These are phyloP conservation scores for Mohoua ochrocephala DNA, from an alignment of 2,113 vertebrate genomes.

Conservation along the genomic window DNA sequence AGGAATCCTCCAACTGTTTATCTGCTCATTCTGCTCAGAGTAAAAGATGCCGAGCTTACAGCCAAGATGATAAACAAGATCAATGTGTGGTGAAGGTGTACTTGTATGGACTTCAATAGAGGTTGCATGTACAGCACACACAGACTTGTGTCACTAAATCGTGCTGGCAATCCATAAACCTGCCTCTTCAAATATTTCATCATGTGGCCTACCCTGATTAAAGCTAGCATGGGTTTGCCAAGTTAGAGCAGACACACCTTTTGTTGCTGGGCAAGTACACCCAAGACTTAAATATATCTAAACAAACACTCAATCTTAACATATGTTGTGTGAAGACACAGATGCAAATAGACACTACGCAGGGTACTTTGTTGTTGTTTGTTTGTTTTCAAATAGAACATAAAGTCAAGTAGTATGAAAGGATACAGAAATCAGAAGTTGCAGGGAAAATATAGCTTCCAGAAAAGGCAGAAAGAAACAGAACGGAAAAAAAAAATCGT, in stretches of 20 bases:
- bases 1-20: background rate
- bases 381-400: background rate
- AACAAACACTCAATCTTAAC: background rate
- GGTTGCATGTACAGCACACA: background rate
- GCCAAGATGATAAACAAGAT: background rate
- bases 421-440: background rate
- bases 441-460: background rate
- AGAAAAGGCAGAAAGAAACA: background rate
- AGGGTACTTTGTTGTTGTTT: background rate
- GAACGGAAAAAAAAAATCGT: background rate
- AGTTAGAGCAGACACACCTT: conserved; percentile 22
- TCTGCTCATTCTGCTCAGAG: background rate
- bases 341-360: background rate
- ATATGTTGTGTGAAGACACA: background rate
- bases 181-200: background rate
- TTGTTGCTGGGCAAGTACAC: background rate
- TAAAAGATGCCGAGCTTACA: background rate
- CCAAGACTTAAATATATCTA: background rate
- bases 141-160: background rate
- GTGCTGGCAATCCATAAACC: background rate
- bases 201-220: background rate
- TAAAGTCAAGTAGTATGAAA: background rate
- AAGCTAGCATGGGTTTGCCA: background rate
- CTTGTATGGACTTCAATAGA: background rate
- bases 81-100: background rate